A percentile compares a stretch with the other conserved stretches of the same genome.
Evolutionary conservation across 2,113 vertebrate genomes (phyloP).

Genomic region (Pygoscelis adeliae): DNA sequence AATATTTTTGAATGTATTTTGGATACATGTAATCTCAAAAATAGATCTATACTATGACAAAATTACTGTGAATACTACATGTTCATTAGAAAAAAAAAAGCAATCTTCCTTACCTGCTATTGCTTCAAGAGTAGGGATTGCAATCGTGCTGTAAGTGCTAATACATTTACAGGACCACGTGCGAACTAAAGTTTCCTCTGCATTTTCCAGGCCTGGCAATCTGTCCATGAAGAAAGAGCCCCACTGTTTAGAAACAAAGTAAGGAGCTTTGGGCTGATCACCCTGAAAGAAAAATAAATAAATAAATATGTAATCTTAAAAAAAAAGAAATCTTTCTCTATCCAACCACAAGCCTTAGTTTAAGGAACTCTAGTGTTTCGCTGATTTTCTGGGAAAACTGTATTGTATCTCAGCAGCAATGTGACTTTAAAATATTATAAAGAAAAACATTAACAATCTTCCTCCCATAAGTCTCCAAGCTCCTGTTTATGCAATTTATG

Average conservation of each 20-base stretch:
- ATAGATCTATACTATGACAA: neutral
- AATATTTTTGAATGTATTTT: neutral
- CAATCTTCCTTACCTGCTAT: slow-evolving; percentile 85
- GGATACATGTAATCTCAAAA: neutral
- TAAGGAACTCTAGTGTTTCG: neutral
- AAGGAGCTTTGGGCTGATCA: slow-evolving; percentile 80
- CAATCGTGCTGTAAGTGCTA: slow-evolving; percentile 90
- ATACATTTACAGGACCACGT: slow-evolving; percentile 92
- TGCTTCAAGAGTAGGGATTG: slow-evolving; percentile 90
- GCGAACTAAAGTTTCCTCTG: slow-evolving; percentile 76
- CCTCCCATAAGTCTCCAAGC: neutral
- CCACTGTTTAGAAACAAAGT: slow-evolving; percentile 86
- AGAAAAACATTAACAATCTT: neutral
- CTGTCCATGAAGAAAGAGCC: slow-evolving; percentile 91
- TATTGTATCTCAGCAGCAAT: neutral
- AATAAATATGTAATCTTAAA: neutral
- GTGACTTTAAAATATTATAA: neutral
- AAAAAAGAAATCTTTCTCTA: neutral
- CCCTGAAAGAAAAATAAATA: slow-evolving; percentile 72
- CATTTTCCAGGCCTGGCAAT: slow-evolving; percentile 68
- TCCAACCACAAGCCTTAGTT: neutral
- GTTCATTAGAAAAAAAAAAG: neutral
- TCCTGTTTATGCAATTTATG: neutral
- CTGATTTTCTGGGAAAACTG: neutral
- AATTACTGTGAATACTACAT: neutral